Base-by-base conservation (phyloP, 2,797 vertebrate genomes). In the Chelon labrosus region DNA sequence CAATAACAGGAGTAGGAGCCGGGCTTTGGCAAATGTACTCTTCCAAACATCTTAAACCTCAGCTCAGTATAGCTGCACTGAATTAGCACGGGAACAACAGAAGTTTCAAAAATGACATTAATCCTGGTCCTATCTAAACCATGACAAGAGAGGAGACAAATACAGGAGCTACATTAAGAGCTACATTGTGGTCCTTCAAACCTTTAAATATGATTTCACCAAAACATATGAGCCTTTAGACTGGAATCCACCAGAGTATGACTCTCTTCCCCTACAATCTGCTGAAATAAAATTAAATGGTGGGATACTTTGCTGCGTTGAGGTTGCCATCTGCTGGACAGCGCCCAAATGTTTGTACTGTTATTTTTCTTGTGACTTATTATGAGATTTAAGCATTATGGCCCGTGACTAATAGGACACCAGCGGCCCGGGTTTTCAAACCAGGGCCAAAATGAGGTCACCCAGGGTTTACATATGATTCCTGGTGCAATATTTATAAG, bases 1-100 rank as follows among this genome's bases (percentile, higher is more conserved):
- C 11, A 9, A n/a, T 44, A 10, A 25, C 5, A 71, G 14, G 12
- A 65, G 38, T 35, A 16, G 19, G 39, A 74, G 54, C 10, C 44
- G 13, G 13, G 66, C 73, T 67, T 82, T 77, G 65, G 75, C 55
- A 80, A 73, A 77, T 35, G 22, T 41, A 69, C 20, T 55, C 12
- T 1, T 49, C 25, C 39, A 67, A 63, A 69, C 50, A 49, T 35
- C n/a, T 35, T 14, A 19, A 44, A 56, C 16, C 54, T 66, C 27
- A 62, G 20, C 20, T 65, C 35, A 31, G 14, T 71, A 61, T 19
- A 22, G 44, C 50, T 65, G 25, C 19, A 49, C 12, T 50, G 13
- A 68, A 27, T 42, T 53, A 22, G n/a, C 64, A 49, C 19, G 56
- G 8, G 17, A 58, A 31, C 35, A 53, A 31, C 4, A 54, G 41